Evolutionary conservation across 2,888 invertebrate genomes (phyloP), one percentile per base, ranked within the genome.

Genomic region (Dendrolimus houi): DNA sequence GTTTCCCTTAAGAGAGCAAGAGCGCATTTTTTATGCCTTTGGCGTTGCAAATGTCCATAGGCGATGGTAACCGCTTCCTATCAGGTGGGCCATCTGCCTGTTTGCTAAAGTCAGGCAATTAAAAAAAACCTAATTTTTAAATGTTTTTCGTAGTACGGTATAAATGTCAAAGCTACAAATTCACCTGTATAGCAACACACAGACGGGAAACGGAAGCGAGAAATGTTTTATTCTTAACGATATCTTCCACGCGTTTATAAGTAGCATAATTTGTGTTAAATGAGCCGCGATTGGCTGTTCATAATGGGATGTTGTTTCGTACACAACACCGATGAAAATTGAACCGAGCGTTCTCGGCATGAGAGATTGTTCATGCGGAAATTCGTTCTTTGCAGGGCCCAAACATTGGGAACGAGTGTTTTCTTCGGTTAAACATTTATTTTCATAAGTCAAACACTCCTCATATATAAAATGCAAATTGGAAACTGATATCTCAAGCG

Each of bases 231-330:
- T 53, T 56, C 40, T 55, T 66, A 63, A 61, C 62, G 60, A 64
- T 64, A 55, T 61, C 57, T 60, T 59, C 41, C 55, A 55, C 59
- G 59, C 56, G 59, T 62, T 63, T 60, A 54, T 66, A 67, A 64
- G 59, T 59, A 60, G 56, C 61, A 62, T 63, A 68, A 65, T 65
- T 65, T 62, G 62, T 59, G 61, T 53, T 53, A 66, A 73, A 72
- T 70, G 69, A 63, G 64, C 63, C 66, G 62, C 64, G 61, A 69
- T 72, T 66, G 66, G 62, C 64, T 68, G 69, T 70, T 68, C 66
- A 69, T 69, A 69, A 69, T 64, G 62, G 62, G 59, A 62, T 67
- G 62, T 63, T 64, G 65, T 71, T 70, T 62, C 63, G 59, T 61
- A 68, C 63, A 69, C 60, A 66, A 63, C 64, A 57, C 60, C 59